Percentiles rank a stretch among this genome's conserved stretches.
These are phyloP conservation scores for Sorex fumeus DNA, from an alignment of 2,113 vertebrate species.

Conservation along the genomic window DNA sequence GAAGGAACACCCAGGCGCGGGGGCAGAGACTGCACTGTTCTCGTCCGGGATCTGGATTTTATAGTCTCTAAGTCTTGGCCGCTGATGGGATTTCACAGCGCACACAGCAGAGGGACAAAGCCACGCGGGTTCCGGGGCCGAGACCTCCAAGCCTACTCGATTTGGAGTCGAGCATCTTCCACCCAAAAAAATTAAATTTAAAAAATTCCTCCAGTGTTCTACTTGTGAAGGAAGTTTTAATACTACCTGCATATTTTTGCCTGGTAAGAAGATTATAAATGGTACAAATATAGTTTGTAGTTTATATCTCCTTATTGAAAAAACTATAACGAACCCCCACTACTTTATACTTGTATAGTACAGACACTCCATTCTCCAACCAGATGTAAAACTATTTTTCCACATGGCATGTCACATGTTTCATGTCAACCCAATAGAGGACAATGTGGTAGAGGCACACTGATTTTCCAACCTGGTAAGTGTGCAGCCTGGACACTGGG, in stretches of 20 bases:
- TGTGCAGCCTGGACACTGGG: not conserved
- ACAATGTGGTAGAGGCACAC: not conserved
- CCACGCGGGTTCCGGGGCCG: no score
- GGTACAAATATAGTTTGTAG: not conserved
- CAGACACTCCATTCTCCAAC: not conserved
- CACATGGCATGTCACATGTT: not conserved
- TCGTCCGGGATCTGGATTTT: no score
- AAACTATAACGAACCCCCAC: not conserved
- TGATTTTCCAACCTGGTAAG: not conserved
- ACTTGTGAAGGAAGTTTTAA: constrained; percentile 12
- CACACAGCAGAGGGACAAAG: no score
- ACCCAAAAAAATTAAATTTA: no score
- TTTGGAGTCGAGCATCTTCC: no score
- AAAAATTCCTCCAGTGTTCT: not conserved
- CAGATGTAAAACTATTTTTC: constrained; percentile 10
- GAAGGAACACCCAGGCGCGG: no score
- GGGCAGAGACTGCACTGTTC: no score
- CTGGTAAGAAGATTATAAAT: not conserved
- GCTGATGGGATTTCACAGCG: no score
- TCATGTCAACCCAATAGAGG: not conserved
- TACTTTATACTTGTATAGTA: not conserved
- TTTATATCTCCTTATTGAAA: not conserved
- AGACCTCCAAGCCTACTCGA: no score
- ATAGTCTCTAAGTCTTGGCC: no score
- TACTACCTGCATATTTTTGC: not conserved